phyloP scores from a whole-genome alignment of 2,888 invertebrate species.

The Lithosia quadra region DNA sequence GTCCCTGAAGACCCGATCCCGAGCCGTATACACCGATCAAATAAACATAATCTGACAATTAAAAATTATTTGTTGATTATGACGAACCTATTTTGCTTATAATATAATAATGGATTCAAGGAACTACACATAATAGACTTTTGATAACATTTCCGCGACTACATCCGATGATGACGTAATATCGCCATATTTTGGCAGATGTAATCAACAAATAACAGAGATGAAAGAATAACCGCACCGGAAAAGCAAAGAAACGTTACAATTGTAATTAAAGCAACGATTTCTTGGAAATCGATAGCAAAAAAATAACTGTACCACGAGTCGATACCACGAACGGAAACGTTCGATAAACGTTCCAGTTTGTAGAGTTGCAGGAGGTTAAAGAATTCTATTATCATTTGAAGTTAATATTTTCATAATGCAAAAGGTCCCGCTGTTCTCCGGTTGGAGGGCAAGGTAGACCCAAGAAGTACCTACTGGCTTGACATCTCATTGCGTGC shows the following conservation, averaged over 20 bases:
- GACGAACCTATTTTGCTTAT: background rate
- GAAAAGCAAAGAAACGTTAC: slow-evolving; percentile 59
- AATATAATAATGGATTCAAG: slow-evolving; percentile 6
- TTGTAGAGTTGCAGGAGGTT: slow-evolving; percentile 57
- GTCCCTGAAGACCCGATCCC: too few relatives aligned
- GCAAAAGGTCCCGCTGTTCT: slow-evolving; percentile 65
- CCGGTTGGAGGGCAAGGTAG: slow-evolving; percentile 28
- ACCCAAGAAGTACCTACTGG: slow-evolving; percentile 65
- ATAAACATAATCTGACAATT: background rate
- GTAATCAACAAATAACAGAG: slow-evolving; percentile 44
- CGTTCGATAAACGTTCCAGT: slow-evolving; percentile 74
- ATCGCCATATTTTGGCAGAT: slow-evolving; percentile 45
- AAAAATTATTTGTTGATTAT: background rate
- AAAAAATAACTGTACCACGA: slow-evolving; percentile 51
- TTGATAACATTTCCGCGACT: slow-evolving; percentile 45
- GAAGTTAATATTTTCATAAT: slow-evolving; percentile 76
- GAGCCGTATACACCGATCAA: background rate
- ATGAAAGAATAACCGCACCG: slow-evolving; percentile 64
- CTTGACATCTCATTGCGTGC: background rate
- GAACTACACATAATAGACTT: slow-evolving; percentile 19
- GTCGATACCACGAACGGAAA: slow-evolving; percentile 73
- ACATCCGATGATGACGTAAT: slow-evolving; percentile 41
- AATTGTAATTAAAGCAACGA: slow-evolving; percentile 62
- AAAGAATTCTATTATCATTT: slow-evolving; percentile 73
- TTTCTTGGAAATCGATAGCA: slow-evolving; percentile 73